These are phyloP conservation scores for Carettochelys insculpta DNA, from an alignment of 2,113 vertebrate species.

Conservation along the genomic window DNA sequence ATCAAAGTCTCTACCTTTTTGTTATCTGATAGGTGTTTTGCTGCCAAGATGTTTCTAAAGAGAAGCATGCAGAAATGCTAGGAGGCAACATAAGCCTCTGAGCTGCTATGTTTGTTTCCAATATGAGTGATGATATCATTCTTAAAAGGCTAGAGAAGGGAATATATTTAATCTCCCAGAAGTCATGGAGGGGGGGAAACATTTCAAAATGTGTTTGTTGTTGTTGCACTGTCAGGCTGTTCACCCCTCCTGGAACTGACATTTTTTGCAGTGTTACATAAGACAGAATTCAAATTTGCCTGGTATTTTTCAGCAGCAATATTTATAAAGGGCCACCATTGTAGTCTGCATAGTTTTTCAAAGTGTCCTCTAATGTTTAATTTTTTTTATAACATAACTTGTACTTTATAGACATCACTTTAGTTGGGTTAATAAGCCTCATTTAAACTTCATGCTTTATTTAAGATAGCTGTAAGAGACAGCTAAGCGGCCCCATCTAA, in stretches of 20 bases:
- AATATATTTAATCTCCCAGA: background rate
- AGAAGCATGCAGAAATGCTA: background rate
- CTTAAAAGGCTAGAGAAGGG: background rate
- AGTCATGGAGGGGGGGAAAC: background rate
- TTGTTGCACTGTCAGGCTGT: background rate
- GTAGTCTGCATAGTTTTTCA: background rate
- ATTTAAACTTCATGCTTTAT: too few species aligned
- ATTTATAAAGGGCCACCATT: background rate
- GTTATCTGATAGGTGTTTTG: background rate
- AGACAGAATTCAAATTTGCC: background rate
- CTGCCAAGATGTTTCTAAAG: slow-evolving; percentile 11
- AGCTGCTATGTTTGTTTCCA: slow-evolving; percentile 18
- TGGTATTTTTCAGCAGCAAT: background rate
- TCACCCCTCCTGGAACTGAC: background rate
- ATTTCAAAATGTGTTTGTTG: background rate
- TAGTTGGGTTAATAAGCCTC: background rate
- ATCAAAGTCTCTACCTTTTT: background rate
- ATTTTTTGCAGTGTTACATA: background rate
- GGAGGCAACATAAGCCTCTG: background rate
- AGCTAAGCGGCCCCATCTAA: too few species aligned
- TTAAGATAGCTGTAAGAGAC: too few species aligned
- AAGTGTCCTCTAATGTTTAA: background rate
- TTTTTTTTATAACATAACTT: background rate
- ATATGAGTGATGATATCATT: slow-evolving; percentile 42
- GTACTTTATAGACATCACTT: background rate